These are phyloP conservation scores for Ephestia elutella DNA, from an alignment of 1,140 invertebrate species.

Conservation along the genomic window DNA sequence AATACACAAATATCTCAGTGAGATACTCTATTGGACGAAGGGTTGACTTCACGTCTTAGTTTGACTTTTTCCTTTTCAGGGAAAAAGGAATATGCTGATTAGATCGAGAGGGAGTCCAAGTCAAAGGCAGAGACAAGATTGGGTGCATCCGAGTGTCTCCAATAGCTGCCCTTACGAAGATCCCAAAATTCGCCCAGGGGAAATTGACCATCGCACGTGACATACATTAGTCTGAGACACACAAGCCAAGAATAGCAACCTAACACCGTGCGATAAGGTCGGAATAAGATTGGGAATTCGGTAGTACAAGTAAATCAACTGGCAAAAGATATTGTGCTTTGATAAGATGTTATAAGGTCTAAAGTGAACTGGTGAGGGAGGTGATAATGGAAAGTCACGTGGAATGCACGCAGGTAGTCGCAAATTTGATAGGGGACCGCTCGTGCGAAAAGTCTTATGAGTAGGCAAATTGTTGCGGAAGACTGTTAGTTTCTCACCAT, in stretches of 20 bases:
- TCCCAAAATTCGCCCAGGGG: constrained; percentile 27
- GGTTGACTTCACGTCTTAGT: neutral
- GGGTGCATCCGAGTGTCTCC: constrained; percentile 20
- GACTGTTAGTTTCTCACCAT: constrained; percentile 1
- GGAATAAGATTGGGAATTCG: neutral
- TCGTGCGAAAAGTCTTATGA: constrained; percentile 34
- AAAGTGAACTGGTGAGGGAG: neutral
- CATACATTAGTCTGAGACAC: constrained; percentile 1
- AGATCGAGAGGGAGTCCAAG: neutral
- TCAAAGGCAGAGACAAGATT: constrained; percentile 1
- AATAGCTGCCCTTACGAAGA: constrained; percentile 11
- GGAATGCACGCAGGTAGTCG: constrained; percentile 15
- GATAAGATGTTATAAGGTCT: constrained; percentile 12
- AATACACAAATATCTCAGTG: neutral
- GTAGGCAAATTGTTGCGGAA: constrained; percentile 30
- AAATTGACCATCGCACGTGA: constrained; percentile 48
- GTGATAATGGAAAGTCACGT: constrained; percentile 23
- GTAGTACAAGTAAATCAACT: neutral
- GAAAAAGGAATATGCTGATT: constrained; percentile 3
- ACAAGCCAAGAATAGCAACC: neutral
- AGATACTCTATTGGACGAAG: neutral
- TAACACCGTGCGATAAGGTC: constrained; percentile 1
- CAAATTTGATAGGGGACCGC: constrained; percentile 30
- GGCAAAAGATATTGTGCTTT: neutral
- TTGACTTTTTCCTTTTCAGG: neutral